These are phyloP conservation scores for Dicyrtomina minuta DNA, from an alignment of 2,888 invertebrate species.

Conservation along the genomic window DNA sequence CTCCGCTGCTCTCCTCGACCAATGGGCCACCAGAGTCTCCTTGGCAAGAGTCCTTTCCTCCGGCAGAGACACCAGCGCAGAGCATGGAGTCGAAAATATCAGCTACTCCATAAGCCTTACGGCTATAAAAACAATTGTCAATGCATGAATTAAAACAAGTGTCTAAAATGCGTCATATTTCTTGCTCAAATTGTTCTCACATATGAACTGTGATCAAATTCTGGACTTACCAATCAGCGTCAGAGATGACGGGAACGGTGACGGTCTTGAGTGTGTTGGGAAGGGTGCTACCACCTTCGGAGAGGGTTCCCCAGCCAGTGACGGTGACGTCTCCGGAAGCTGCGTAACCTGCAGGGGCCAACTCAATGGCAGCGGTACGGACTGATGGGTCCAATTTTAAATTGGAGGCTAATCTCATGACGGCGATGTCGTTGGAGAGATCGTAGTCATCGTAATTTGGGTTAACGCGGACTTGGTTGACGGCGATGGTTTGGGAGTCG, in stretches of 20 bases:
- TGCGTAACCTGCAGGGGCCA: neutral
- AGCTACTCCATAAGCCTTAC: neutral
- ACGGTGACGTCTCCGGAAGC: conserved; percentile 3
- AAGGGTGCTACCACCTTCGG: conserved; percentile 1
- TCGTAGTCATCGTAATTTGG: neutral
- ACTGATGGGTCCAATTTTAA: neutral
- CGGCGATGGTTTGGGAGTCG: neutral
- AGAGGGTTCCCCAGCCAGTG: conserved; percentile 25
- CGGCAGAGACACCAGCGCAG: conserved; percentile 21
- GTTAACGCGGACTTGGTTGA: neutral
- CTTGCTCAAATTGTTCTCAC: no score
- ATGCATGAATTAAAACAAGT: no score
- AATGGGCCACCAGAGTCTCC: conserved; percentile 26
- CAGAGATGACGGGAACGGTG: conserved; percentile 6
- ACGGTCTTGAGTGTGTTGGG: conserved; percentile 12
- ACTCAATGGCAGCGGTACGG: conserved; percentile 1
- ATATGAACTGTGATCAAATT: neutral
- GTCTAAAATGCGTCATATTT: no score
- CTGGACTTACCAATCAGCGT: conserved; percentile 17
- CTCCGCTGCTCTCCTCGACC: neutral
- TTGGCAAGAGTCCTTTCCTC: conserved; percentile 27
- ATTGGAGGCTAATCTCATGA: neutral
- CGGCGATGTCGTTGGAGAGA: conserved; percentile 7
- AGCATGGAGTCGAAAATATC: conserved; percentile 10
- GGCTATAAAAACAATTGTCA: no score